phyloP scores from a whole-genome alignment of 2,113 vertebrate genomes.

The Benitochromis conjunctus region DNA sequence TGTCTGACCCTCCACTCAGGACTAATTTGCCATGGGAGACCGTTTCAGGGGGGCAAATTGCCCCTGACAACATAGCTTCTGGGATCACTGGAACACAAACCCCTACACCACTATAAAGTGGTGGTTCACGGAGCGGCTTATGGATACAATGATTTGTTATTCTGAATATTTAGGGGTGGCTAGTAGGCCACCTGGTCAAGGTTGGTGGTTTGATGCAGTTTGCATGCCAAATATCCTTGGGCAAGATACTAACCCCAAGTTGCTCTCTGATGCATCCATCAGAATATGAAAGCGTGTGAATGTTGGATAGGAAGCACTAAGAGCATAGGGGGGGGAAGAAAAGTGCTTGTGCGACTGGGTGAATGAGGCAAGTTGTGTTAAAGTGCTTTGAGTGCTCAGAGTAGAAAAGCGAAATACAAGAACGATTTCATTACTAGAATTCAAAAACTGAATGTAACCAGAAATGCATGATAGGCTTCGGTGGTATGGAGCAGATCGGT shows the following conservation, averaged over 20 bases:
- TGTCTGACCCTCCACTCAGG: not conserved
- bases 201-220: not conserved
- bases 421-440: not conserved
- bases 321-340: not conserved
- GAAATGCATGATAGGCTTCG: not conserved
- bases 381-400: not conserved
- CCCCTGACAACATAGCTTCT: not conserved
- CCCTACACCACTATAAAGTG: fast-evolving
- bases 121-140: not conserved
- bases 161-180: not conserved
- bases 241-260: not conserved
- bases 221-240: not conserved
- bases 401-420: fast-evolving
- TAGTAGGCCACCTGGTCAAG: not conserved
- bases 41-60: not conserved
- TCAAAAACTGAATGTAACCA: not conserved
- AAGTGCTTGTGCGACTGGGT: not conserved
- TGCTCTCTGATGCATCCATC: not conserved
- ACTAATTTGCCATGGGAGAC: not conserved
- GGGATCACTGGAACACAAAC: not conserved
- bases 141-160: not conserved
- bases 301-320: not conserved
- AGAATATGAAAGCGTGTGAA: not conserved
- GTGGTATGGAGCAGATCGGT: not conserved
- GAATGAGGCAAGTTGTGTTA: not conserved